Percentiles rank a stretch among this genome's conserved stretches.
phyloP scores from a whole-genome alignment of 2,113 vertebrate species.

The Gulo gulo region DNA sequence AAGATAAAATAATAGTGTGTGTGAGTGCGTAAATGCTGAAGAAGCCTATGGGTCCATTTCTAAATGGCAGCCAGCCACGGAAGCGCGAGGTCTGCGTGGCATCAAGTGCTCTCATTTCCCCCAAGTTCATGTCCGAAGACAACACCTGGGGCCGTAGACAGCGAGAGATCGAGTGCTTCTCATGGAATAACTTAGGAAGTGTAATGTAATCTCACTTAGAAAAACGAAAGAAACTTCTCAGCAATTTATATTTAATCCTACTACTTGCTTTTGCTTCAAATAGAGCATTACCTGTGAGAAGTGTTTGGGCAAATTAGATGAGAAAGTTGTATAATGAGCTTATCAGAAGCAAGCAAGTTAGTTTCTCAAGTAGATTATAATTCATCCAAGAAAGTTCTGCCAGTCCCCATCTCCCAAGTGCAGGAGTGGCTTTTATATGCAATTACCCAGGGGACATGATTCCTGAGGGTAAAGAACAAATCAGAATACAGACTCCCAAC shows the following conservation, averaged over 20 bases:
- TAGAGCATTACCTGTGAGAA: not conserved
- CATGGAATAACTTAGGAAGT: not conserved
- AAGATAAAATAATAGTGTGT: not conserved
- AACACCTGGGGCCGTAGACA: accelerated
- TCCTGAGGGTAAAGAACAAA: not conserved
- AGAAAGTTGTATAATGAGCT: not conserved
- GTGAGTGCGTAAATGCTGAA: not conserved
- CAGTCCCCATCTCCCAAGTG: not conserved
- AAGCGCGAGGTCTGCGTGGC: accelerated
- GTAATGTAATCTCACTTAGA: not conserved
- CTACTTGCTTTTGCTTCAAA: not conserved
- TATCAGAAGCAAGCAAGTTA: not conserved
- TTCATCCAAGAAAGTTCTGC: not conserved
- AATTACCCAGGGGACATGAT: not conserved
- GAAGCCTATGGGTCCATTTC: not conserved
- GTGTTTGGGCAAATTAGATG: not conserved
- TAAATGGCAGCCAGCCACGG: too few species aligned
- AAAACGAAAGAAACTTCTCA: not conserved
- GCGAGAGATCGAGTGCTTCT: not conserved
- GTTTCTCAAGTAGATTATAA: not conserved
- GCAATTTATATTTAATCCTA: not conserved
- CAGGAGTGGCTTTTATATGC: not conserved
- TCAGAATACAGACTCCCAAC: not conserved
- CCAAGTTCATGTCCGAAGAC: accelerated
- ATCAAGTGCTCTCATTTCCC: too few species aligned